Evolutionary conservation across 2,888 invertebrate species (phyloP), one percentile per base, ranked within the genome.

Genomic region (Ophion ventricosus): DNA sequence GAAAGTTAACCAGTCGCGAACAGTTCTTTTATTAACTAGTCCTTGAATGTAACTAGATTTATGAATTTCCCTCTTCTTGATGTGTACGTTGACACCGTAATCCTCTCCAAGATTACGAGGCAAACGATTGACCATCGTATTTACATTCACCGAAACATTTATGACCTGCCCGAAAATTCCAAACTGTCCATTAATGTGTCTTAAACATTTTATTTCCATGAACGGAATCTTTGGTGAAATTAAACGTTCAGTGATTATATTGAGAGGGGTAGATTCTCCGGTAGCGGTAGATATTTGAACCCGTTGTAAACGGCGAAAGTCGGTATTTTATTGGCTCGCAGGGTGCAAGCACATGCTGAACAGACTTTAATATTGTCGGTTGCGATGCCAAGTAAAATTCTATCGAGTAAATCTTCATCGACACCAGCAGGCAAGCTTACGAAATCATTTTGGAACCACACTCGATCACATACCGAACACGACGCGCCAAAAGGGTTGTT

Each of bases 131-230:
- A 90, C 88, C 88, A 89, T 89, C 56, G 84, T 88, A 84, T 90
- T 83, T 14, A 88, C 86, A 29, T 84, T 82, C 8, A 88, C 80
- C 17, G 89, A 90, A 59, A 91, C 87, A 87, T 91, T 91, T 29
- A 90, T 90, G 0, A 90, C 82, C 64, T 90, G 90, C 3, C 89
- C 88, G 63, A 81, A 80, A 73, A 90, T 89, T 54, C 88, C 89
- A 64, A 83, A 88, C 72, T 87, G 88, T 25, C 88, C 89, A 75
- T 90, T 66, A 73, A 88, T 87, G 86, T 91, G 87, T 63, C 89
- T 84, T 64, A 89, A 82, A 64, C 88, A 74, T 75, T 86, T 83
- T 64, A 87, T 88, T 76, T 87, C 88, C 89, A 89, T 89, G 82
- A 87, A 89, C 80, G 86, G 90, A 82, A 85, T 74, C 43, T 87